phyloP scores from a whole-genome alignment of 2,113 vertebrate species.

The Picathartes gymnocephalus region DNA sequence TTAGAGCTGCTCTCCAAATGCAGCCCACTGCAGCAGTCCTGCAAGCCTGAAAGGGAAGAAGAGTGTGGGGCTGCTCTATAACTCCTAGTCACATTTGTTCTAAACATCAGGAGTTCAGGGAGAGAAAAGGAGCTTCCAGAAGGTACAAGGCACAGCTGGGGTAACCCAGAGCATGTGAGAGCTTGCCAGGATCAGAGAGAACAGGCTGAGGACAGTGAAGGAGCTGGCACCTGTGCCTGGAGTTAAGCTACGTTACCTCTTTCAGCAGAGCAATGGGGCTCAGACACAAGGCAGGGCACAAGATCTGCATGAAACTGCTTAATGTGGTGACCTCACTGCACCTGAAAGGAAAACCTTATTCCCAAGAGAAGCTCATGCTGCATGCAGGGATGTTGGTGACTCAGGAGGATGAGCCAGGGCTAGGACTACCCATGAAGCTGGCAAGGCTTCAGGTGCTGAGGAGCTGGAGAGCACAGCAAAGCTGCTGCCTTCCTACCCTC shows the following conservation, averaged over 20 bases:
- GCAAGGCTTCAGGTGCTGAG: neutral
- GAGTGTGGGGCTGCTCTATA: neutral
- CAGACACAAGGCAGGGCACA: neutral
- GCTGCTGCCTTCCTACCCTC: neutral
- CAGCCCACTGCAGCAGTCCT: neutral
- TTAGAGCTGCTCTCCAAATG: neutral
- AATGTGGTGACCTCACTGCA: neutral
- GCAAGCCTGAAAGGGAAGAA: neutral
- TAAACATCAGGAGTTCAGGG: neutral
- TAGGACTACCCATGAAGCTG: neutral
- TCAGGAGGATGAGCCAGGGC: neutral
- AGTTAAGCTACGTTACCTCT: neutral
- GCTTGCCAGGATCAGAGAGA: neutral
- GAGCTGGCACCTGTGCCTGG: neutral
- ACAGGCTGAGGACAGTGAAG: neutral
- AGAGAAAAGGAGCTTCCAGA: neutral
- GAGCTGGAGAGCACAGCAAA: neutral
- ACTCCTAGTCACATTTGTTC: neutral
- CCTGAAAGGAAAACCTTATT: neutral
- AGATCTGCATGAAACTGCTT: neutral
- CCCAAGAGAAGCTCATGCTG: fast-evolving
- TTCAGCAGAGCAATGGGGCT: neutral
- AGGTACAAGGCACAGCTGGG: neutral
- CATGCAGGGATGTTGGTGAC: neutral
- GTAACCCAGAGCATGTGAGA: neutral